A percentile compares a stretch with the other conserved stretches of the same genome.
Evolutionary conservation across 2,797 vertebrate species (phyloP).

Genomic region (Siniperca undulata): DNA sequence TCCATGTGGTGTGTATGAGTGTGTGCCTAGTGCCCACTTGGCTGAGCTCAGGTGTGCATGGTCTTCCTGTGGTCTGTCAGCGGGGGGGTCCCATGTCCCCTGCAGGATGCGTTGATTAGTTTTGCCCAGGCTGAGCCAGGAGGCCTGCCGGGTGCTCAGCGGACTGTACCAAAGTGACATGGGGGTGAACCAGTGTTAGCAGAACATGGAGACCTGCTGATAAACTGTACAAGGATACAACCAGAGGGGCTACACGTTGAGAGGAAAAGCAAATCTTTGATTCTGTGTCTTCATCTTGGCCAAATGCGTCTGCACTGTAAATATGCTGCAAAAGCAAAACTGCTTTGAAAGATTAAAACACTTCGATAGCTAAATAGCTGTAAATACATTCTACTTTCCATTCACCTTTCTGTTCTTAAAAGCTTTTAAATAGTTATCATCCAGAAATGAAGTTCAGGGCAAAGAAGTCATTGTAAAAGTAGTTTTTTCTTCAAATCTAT

Average conservation of each 20-base stretch:
- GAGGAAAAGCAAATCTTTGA: not conserved
- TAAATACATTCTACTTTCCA: not conserved
- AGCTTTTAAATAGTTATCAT: not conserved
- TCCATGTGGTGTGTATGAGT: conserved; percentile 5
- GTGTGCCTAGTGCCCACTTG: conserved; percentile 59
- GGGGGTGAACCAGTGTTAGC: conserved; percentile 49
- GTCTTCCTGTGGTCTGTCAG: conserved; percentile 62
- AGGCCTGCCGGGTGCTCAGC: conserved; percentile 57
- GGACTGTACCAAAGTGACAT: conserved; percentile 61
- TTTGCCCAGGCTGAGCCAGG: conserved; percentile 74
- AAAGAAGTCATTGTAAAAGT: not conserved
- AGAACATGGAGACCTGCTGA: conserved; percentile 47
- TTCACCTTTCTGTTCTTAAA: not conserved
- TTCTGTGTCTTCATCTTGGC: not conserved
- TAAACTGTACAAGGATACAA: conserved; percentile 49
- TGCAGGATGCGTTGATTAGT: conserved; percentile 84
- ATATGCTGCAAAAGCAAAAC: conserved; percentile 10
- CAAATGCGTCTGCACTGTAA: not conserved
- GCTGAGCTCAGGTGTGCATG: conserved; percentile 60
- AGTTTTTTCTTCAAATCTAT: not conserved
- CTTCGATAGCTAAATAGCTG: not conserved
- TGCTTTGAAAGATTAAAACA: not conserved
- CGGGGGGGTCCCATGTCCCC: conserved; percentile 64
- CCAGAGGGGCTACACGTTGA: conserved; percentile 2
- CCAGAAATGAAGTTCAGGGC: not conserved